These are phyloP conservation scores for Mamestra configurata DNA, from an alignment of 1,140 invertebrate species.

Conservation along the genomic window DNA sequence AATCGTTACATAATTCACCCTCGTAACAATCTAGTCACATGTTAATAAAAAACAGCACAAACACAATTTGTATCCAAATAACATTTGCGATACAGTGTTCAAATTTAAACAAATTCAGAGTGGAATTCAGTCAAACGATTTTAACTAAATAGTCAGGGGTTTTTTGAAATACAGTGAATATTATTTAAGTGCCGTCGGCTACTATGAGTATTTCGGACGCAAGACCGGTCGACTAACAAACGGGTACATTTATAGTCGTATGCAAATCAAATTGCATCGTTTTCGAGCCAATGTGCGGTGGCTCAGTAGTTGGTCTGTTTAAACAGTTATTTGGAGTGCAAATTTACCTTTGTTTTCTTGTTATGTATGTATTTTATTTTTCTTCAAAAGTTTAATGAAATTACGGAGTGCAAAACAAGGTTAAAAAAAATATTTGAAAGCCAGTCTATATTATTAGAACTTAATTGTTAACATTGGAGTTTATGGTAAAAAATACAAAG, in stretches of 20 bases:
- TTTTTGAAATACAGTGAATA: slow-evolving; percentile 11
- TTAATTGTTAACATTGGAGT: no score
- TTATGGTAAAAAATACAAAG: no score
- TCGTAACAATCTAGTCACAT: not conserved
- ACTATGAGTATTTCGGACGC: slow-evolving; percentile 6
- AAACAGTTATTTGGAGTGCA: not conserved
- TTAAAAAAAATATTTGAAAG: no score
- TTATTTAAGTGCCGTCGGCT: not conserved
- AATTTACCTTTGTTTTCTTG: not conserved
- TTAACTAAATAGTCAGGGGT: not conserved
- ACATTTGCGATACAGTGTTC: not conserved
- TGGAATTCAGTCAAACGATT: not conserved
- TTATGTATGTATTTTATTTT: no score
- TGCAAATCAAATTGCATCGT: slow-evolving; percentile 40
- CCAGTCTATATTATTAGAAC: no score
- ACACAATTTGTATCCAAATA: not conserved
- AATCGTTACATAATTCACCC: not conserved
- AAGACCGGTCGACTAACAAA: slow-evolving; percentile 18
- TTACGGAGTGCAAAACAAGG: no score
- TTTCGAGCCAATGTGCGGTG: slow-evolving; percentile 13
- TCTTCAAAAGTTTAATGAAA: no score
- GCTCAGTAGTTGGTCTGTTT: not conserved
- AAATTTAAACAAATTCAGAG: not conserved
- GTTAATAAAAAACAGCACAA: not conserved
- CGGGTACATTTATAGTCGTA: slow-evolving; percentile 38